phyloP scores from a whole-genome alignment of 2,888 invertebrate species.

The Euphydryas editha region DNA sequence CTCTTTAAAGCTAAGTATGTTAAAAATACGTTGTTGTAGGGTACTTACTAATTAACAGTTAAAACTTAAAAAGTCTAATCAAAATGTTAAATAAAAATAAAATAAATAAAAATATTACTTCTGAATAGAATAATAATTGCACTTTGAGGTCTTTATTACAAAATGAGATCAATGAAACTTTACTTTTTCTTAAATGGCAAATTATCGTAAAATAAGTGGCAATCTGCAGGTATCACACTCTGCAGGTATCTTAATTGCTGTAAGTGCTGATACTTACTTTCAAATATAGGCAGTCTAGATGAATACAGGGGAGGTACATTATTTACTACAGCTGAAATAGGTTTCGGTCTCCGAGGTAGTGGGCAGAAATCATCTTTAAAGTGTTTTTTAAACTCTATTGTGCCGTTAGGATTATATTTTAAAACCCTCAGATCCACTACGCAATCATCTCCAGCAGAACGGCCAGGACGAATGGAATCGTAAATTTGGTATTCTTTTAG shows the following conservation, averaged over 20 bases:
- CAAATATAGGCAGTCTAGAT: background rate
- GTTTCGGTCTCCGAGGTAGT: conserved; percentile 3
- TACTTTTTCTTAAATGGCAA: conserved; percentile 6
- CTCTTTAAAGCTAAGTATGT: background rate
- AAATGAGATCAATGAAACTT: conserved; percentile 7
- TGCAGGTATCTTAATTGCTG: background rate
- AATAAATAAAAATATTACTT: background rate
- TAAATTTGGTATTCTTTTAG: conserved; percentile 34
- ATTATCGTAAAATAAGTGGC: conserved; percentile 8
- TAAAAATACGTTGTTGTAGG: background rate
- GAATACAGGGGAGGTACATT: background rate
- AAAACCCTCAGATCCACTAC: conserved; percentile 23
- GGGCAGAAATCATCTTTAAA: conserved; percentile 6
- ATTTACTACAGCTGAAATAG: background rate
- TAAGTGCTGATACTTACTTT: too few relatives aligned
- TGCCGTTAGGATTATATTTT: conserved; percentile 34
- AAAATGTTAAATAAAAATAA: background rate
- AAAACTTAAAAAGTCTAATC: background rate
- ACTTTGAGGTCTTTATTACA: background rate
- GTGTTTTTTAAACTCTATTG: conserved; percentile 7
- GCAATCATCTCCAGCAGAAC: conserved; percentile 20
- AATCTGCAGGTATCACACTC: background rate
- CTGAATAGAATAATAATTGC: conserved; percentile 4
- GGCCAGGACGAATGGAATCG: conserved; percentile 32
- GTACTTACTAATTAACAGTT: conserved; percentile 2